Conservation (phyloP, 2,113 vertebrate species). For the Nicator chloris region DNA sequence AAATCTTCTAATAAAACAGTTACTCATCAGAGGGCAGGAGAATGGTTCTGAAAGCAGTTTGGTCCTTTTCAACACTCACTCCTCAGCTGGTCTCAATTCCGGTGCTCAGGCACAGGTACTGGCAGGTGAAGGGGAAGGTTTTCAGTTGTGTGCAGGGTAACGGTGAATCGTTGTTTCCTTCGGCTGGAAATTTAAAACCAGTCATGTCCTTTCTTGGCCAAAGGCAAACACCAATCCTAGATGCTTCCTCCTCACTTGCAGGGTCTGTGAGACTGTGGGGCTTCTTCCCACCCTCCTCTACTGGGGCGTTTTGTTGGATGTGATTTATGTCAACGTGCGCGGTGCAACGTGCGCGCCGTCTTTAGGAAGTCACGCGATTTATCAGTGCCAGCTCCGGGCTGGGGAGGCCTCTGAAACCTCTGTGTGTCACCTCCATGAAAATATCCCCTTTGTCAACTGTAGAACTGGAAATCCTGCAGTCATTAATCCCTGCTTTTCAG, state of each 20-base stretch:
- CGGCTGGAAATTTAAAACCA: background rate
- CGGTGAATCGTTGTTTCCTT: background rate
- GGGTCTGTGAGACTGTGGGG: background rate
- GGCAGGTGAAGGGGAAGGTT: background rate
- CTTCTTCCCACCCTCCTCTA: background rate
- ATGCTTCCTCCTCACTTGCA: background rate
- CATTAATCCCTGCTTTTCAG: background rate
- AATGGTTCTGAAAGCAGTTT: background rate
- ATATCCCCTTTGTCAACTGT: background rate
- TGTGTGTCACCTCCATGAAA: background rate
- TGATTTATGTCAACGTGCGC: rapidly evolving
- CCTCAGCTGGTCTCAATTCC: background rate
- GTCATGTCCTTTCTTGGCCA: background rate
- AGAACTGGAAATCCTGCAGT: background rate
- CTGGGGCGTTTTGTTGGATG: background rate
- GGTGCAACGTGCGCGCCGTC: rapidly evolving
- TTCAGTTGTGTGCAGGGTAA: background rate
- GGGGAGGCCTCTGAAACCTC: background rate
- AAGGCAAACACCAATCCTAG: background rate
- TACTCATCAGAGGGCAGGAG: conserved; percentile 20
- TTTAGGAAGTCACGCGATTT: background rate
- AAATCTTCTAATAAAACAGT: conserved; percentile 17
- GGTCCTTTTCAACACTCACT: background rate
- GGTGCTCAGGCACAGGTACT: background rate
- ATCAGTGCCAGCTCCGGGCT: background rate